These are phyloP conservation scores for Cyanistes caeruleus DNA, from an alignment of 2,113 vertebrate species.

Conservation along the genomic window DNA sequence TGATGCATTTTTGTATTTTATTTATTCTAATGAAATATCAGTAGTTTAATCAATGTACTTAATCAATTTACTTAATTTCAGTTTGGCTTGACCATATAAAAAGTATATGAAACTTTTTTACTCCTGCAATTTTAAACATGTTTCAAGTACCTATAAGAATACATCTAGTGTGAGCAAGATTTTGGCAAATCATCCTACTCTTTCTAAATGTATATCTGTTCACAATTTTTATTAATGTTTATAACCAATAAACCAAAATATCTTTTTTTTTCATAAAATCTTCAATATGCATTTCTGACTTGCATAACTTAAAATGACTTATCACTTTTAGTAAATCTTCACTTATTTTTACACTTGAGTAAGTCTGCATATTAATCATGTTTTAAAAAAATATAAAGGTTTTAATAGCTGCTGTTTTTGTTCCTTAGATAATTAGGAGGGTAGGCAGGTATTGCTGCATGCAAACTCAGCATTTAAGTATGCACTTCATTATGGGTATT, in stretches of 20 bases:
- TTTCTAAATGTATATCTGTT: neutral
- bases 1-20: neutral
- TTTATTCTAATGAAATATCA: neutral
- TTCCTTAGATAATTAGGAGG: neutral
- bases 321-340: neutral
- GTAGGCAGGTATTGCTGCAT: neutral
- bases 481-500: fast-evolving
- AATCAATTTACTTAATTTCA: neutral
- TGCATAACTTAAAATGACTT: neutral
- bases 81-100: neutral
- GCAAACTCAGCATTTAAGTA: neutral
- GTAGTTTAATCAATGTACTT: neutral
- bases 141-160: neutral
- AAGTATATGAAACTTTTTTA: neutral
- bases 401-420: neutral
- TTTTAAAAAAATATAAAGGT: neutral
- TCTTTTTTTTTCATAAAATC: neutral
- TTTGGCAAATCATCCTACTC: neutral
- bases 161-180: neutral
- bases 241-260: neutral
- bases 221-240: neutral
- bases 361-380: neutral
- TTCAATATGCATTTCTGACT: neutral
- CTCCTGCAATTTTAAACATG: neutral
- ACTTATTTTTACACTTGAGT: neutral